Evolutionary conservation across 2,113 vertebrate species (phyloP).

Genomic region (Hucho hucho): DNA sequence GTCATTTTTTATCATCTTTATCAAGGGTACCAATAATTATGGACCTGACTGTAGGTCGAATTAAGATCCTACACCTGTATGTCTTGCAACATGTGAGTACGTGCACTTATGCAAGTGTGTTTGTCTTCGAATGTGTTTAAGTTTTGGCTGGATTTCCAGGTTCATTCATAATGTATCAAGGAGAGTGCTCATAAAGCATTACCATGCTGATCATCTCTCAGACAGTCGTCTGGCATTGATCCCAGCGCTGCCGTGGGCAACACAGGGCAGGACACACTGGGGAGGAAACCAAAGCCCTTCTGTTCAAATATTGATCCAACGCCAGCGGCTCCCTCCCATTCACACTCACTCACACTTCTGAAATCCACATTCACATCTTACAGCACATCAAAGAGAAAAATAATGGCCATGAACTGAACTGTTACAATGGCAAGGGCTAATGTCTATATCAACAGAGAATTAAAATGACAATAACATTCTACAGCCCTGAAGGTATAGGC

Average conservation of each 20-base stretch:
- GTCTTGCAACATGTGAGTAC: not conserved
- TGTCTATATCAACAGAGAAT: constrained; percentile 6
- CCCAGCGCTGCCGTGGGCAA: constrained; percentile 4
- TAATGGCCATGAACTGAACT: constrained; percentile 4
- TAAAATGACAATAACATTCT: not conserved
- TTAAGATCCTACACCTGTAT: not conserved
- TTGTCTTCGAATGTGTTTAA: constrained; percentile 1
- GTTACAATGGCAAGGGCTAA: constrained; percentile 27
- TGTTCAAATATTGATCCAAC: constrained; percentile 65
- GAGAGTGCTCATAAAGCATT: constrained; percentile 13
- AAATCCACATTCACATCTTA: constrained; percentile 13
- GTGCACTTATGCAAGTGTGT: constrained; percentile 8
- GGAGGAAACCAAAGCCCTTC: constrained; percentile 53
- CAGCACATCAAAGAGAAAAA: not conserved
- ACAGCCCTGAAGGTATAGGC: too few species aligned
- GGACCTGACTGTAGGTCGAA: too few species aligned
- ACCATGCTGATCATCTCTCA: constrained; percentile 6
- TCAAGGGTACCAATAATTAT: too few species aligned
- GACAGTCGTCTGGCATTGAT: not conserved
- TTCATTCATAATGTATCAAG: constrained; percentile 13
- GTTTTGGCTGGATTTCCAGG: not conserved
- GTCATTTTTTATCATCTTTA: too few species aligned
- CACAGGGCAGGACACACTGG: constrained; percentile 22
- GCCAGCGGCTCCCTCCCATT: constrained; percentile 49
- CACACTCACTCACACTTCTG: constrained; percentile 36